Evolutionary conservation across 1,140 invertebrate species (phyloP), one percentile per base, ranked within the genome.

Genomic region (Prorops nasuta): DNA sequence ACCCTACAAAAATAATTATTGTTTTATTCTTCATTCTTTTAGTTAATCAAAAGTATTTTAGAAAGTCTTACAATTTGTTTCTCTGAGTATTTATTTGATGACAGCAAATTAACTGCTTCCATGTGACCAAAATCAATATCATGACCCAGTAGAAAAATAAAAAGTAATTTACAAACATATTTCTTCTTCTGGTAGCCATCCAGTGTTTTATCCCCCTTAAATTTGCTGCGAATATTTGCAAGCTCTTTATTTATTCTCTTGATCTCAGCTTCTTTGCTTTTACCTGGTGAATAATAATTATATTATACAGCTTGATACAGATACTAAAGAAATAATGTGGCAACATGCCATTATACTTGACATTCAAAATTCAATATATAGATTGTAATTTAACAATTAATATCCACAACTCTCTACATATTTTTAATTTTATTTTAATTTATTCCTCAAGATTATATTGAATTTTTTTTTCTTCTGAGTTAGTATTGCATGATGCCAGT

Each of bases 131-230:
- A 99, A 79, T 99, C 98, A 77, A 99, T 99, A 77, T 99, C 98
- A 81, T 99, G 96, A 41, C 98, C 92, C 53, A 99, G 85, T 36
- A 99, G 81, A 78, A 99, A 99, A 67, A 99, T 99, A 79, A 99
- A 99, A 17, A 99, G 80, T 48, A 99, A 80, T 78, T 99, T 99
- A 81, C 98, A 99, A 24, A 99, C 97, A 86, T 99, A 99, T 81
- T 99, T 99, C 81, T 99, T 99, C 83, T 99, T 99, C 72, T 99
- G 97, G 77, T 99, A 99, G 15, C 98, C 98, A 83, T 99, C 98
- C 24, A 99, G 80, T 22, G 98, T 98, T 84, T 98, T 99, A 77
- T 99, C 98, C 47, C 97, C 96, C 89, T 98, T 99, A 72, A 99
- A 99, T 84, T 99, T 99, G 68, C 96, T 98, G 56, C 98, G 82